A percentile compares a stretch with the other conserved stretches of the same genome.
phyloP scores from a whole-genome alignment of 92 coral and sea anemone species.

The Porites lobata region DNA sequence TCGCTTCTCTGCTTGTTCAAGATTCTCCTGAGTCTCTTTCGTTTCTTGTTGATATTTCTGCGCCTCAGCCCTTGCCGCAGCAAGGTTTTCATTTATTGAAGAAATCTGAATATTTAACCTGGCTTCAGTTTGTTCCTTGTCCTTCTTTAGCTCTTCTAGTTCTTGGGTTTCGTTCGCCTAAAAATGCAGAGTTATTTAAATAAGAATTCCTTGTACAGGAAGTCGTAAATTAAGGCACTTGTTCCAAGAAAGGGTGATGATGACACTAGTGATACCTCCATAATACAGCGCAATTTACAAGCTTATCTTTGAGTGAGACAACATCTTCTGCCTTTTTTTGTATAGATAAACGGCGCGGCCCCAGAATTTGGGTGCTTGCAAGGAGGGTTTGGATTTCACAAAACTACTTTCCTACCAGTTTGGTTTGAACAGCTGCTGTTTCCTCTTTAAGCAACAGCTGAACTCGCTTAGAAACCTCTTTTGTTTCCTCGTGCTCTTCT shows the following conservation, averaged over 20 bases:
- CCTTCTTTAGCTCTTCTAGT: slow-evolving; percentile 77
- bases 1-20: slow-evolving; percentile 72
- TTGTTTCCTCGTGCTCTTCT: slow-evolving; percentile 88
- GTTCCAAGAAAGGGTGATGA: no score
- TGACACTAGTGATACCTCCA: no score
- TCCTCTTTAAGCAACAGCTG: slow-evolving; percentile 92
- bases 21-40: slow-evolving; percentile 56
- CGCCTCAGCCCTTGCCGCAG: slow-evolving; percentile 87
- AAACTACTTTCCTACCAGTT: slow-evolving; percentile 73
- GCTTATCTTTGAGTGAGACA: no score
- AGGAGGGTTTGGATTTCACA: background rate
- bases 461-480: slow-evolving; percentile 94
- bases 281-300: no score
- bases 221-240: no score
- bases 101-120: slow-evolving; percentile 90
- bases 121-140: slow-evolving; percentile 86
- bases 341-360: no score
- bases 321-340: no score
- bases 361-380: background rate
- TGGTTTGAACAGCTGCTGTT: slow-evolving; percentile 85
- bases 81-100: slow-evolving; percentile 87
- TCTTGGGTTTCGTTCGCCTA: slow-evolving; percentile 89
- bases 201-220: background rate
- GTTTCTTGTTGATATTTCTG: slow-evolving; percentile 76
- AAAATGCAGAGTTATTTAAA: background rate